phyloP scores from a whole-genome alignment of 1,140 invertebrate genomes.

The Bombus soroeensis region DNA sequence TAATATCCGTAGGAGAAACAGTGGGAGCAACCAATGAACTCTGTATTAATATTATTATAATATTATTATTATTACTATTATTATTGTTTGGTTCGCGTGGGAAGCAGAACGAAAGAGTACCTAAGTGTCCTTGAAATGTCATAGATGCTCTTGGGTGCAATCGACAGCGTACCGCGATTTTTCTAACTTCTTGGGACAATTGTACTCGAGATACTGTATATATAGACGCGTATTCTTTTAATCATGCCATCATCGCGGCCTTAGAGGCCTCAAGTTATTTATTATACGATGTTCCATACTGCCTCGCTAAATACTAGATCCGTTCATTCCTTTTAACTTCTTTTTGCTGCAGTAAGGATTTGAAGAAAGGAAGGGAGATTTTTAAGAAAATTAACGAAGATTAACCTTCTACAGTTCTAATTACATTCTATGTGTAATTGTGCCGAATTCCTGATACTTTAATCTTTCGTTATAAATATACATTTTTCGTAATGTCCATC shows the following conservation, averaged over 20 bases:
- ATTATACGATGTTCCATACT: slow-evolving; percentile 69
- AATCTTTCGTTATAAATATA: background rate
- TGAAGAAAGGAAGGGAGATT: background rate
- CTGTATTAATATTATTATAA: slow-evolving; percentile 10
- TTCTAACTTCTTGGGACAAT: slow-evolving; percentile 2
- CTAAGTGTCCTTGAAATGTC: slow-evolving; percentile 28
- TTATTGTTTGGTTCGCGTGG: background rate
- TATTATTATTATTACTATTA: slow-evolving; percentile 14
- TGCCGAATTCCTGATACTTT: background rate
- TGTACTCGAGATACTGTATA: slow-evolving; percentile 46
- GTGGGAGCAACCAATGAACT: slow-evolving; percentile 16
- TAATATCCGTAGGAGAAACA: background rate
- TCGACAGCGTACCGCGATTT: background rate
- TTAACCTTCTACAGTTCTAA: background rate
- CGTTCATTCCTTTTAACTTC: background rate
- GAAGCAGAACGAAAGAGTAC: slow-evolving; percentile 8
- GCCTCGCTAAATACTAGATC: slow-evolving; percentile 67
- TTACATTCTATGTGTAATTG: background rate
- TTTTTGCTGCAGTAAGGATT: background rate
- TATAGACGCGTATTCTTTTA: slow-evolving; percentile 60
- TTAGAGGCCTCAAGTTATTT: slow-evolving; percentile 66
- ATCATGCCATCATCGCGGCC: slow-evolving; percentile 60
- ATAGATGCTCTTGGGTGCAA: background rate
- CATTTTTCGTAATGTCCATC: background rate
- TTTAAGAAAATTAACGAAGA: background rate